Percentiles rank a stretch among this genome's conserved stretches.
These are phyloP conservation scores for Spinus olivaceus DNA, from an alignment of 2,797 vertebrate species.

Conservation along the genomic window DNA sequence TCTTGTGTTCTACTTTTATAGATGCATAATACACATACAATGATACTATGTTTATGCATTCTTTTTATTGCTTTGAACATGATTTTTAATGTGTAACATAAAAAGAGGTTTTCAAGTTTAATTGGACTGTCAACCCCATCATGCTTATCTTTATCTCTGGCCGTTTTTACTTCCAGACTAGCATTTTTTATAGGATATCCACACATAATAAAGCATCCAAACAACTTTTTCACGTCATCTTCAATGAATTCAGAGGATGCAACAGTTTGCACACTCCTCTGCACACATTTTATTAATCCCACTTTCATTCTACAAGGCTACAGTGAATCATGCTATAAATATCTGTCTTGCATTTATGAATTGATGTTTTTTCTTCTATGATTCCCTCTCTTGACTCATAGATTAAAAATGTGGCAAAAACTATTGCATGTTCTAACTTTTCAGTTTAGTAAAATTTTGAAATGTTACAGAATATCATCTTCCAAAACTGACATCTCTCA, in stretches of 20 bases:
- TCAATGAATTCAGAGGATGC: constrained; percentile 68
- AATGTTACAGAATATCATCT: neutral
- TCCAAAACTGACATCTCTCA: constrained; percentile 1
- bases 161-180: constrained; percentile 3
- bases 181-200: constrained; percentile 50
- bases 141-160: constrained; percentile 50
- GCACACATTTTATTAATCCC: constrained; percentile 45
- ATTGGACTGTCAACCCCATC: constrained; percentile 43
- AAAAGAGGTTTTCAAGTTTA: constrained; percentile 66
- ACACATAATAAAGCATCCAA: constrained; percentile 70
- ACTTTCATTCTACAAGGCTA: constrained; percentile 57
- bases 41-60: constrained; percentile 38
- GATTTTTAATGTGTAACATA: constrained; percentile 62
- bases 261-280: constrained; percentile 65
- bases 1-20: constrained; percentile 18
- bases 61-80: constrained; percentile 30
- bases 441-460: constrained; percentile 23
- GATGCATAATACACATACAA: neutral
- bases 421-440: neutral
- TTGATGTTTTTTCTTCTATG: constrained; percentile 48
- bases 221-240: constrained; percentile 69
- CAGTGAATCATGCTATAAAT: constrained; percentile 39
- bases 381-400: neutral
- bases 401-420: constrained; percentile 28
- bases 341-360: constrained; percentile 14